Conservation (phyloP, 2,888 invertebrate genomes). For the Cephonodes hylas region DNA sequence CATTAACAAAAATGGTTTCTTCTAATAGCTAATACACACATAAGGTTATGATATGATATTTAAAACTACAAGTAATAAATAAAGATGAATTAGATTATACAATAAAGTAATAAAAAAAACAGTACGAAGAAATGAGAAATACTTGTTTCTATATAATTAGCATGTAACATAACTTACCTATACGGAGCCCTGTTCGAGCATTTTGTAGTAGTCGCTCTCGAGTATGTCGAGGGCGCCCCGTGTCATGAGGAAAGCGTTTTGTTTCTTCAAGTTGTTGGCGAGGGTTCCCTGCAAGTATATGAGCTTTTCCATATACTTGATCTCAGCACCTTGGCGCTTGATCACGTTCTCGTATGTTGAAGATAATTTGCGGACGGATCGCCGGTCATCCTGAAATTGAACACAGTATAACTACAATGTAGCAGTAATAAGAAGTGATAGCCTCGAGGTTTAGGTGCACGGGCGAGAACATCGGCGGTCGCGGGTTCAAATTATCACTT, state of each 20-base stretch:
- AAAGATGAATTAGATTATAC: too few relatives aligned
- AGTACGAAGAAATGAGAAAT: too few relatives aligned
- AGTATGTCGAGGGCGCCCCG: constrained; percentile 50
- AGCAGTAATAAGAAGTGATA: background rate
- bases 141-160: too few relatives aligned
- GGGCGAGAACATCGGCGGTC: too few relatives aligned
- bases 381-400: constrained; percentile 56
- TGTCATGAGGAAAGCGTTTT: constrained; percentile 48
- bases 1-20: too few relatives aligned
- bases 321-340: constrained; percentile 45
- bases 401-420: background rate
- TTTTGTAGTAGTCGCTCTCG: constrained; percentile 56
- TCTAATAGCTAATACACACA: too few relatives aligned
- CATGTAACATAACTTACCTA: too few relatives aligned
- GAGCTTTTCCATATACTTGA: constrained; percentile 38
- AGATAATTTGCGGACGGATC: constrained; percentile 51
- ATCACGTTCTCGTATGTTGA: constrained; percentile 51
- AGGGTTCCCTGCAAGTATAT: constrained; percentile 52
- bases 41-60: too few relatives aligned
- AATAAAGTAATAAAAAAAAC: too few relatives aligned
- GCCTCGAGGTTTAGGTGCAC: too few relatives aligned
- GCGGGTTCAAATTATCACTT: too few relatives aligned
- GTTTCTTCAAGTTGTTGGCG: constrained; percentile 57
- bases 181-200: constrained; percentile 53
- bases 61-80: too few relatives aligned